Evolutionary conservation across 2,797 vertebrate genomes (phyloP).

Genomic region (Chiloscyllium punctatum): DNA sequence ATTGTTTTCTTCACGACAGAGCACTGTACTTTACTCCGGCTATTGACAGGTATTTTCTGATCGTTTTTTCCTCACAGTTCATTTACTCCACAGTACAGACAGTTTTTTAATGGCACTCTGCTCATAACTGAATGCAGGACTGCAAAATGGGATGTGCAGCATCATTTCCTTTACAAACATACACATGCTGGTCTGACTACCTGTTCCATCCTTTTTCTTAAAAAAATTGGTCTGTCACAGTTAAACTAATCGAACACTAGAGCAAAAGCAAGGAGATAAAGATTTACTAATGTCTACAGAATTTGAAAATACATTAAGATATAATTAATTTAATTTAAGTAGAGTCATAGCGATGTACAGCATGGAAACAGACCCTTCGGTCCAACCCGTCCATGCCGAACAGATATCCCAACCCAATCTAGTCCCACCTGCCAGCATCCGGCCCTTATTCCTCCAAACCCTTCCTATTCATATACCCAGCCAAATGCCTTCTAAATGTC

Average conservation of each 20-base stretch:
- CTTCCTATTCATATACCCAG: no score
- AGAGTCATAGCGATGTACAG: no score
- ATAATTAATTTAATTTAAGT: no score
- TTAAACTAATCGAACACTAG: not conserved
- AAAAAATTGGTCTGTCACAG: not conserved
- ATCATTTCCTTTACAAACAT: not conserved
- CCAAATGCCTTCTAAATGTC: no score
- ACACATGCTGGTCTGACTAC: not conserved
- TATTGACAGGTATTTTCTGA: not conserved
- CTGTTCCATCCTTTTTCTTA: not conserved
- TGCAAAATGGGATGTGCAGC: not conserved
- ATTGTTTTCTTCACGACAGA: not conserved
- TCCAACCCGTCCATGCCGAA: no score
- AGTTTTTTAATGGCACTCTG: no score
- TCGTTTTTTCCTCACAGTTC: not conserved
- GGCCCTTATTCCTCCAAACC: no score
- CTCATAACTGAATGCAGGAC: not conserved
- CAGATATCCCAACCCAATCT: no score
- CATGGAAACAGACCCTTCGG: no score
- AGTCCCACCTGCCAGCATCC: no score
- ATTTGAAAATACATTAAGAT: not conserved
- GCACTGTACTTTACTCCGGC: not conserved
- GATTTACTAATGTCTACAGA: not conserved
- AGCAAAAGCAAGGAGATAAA: not conserved
- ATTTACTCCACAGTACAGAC: no score